Evolutionary conservation across 2,797 vertebrate genomes (phyloP), one percentile per base, ranked within the genome.

Genomic region (Orientallactaga sibirica): DNA sequence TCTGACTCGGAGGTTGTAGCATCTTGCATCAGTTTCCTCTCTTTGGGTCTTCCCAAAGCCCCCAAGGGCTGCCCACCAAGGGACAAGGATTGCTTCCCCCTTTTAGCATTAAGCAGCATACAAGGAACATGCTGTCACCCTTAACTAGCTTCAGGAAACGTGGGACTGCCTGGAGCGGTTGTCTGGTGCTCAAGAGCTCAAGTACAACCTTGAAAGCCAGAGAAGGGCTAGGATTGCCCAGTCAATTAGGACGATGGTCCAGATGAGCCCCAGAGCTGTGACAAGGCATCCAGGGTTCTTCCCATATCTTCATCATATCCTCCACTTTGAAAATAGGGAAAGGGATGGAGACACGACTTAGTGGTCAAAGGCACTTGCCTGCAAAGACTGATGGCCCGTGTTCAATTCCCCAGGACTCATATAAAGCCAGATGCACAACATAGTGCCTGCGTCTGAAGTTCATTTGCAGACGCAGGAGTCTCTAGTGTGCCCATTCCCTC

Each of bases 11-110:
- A 7, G 78, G 84, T 96, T 94, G 95, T 82, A 84, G 90, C 75
- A 94, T 85, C 95, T 96, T 98, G 97, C 98, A 98, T 97, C 98
- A 96, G 91, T 96, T 87, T 74, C 93, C 92, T 94, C 77, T 96
- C 88, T 96, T 88, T 94, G 67, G 75, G 85, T 92, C 95, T 85
- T 94, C 93, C 95, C 94, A 95, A 96, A 97, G 93, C 88, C 94
- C 94, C 93, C 87, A 96, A 94, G 77, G 91, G 77, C 83, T 89
- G 86, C 80, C 93, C 93, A 95, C 83, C 41, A 58, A 95, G 95
- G 92, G 84, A 94, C 78, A 64, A 66, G 29, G 58, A 96, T 76
- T 95, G 78, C 74, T 93, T 77, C 90, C 88, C 86, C 88, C 64
- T 97, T 96, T 96, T 77, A 82, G 93, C 88, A 95, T 91, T 67